A percentile compares a stretch with the other conserved stretches of the same genome.
Evolutionary conservation across 1,140 invertebrate genomes (phyloP).

Genomic region (Condylostylus longicornis): DNA sequence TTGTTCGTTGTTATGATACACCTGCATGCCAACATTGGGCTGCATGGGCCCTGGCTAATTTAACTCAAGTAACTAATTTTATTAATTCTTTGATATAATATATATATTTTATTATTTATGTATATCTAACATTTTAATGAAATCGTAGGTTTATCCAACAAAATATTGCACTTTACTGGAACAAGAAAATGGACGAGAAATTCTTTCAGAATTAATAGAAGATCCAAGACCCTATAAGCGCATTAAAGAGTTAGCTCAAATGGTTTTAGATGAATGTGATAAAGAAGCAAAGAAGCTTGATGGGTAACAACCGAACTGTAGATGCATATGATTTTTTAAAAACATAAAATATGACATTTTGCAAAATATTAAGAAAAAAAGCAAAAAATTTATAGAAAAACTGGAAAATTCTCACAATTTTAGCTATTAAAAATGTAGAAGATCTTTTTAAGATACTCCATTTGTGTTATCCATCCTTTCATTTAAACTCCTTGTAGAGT

Average conservation of each 20-base stretch:
- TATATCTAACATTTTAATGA: not conserved
- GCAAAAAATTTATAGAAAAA: too few relatives aligned
- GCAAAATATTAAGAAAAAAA: too few relatives aligned
- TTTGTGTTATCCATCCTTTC: too few relatives aligned
- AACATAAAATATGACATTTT: too few relatives aligned
- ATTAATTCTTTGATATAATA: not conserved
- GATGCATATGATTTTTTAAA: too few relatives aligned
- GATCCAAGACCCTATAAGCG: conserved; percentile 42
- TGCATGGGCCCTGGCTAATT: conserved; percentile 93
- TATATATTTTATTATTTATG: not conserved
- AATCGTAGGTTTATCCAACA: conserved; percentile 37
- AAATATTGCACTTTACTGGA: conserved; percentile 84
- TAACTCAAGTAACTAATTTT: conserved; percentile 55
- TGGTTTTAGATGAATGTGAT: conserved; percentile 50
- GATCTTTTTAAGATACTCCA: too few relatives aligned
- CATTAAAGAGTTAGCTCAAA: conserved; percentile 49
- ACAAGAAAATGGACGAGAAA: conserved; percentile 64
- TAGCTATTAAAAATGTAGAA: too few relatives aligned
- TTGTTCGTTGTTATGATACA: conserved; percentile 67
- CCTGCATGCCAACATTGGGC: conserved; percentile 90
- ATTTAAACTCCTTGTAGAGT: too few relatives aligned
- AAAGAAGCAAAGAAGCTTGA: conserved; percentile 21
- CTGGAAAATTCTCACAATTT: too few relatives aligned
- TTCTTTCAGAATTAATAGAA: conserved; percentile 51
- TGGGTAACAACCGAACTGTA: conserved; percentile 17